phyloP scores from a whole-genome alignment of 2,888 invertebrate genomes.

The Orthonevra nobilis region DNA sequence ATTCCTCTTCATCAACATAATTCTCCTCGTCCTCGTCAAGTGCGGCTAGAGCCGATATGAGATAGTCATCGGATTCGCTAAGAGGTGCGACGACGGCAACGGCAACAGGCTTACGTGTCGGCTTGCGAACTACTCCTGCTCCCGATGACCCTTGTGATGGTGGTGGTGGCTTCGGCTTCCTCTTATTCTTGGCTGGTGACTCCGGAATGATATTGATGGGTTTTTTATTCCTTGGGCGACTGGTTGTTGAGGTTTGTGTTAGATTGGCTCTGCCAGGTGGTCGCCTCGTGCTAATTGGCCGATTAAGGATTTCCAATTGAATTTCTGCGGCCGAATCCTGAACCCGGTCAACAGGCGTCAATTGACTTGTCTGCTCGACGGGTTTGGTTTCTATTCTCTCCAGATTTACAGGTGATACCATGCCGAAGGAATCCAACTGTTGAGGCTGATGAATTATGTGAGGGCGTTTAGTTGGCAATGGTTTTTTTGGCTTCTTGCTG shows the following conservation, averaged over 20 bases:
- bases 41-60: conserved; percentile 42
- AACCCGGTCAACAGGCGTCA: conserved; percentile 18
- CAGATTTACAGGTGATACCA: background rate
- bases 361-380: conserved; percentile 17
- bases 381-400: conserved; percentile 19
- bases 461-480: conserved; percentile 20
- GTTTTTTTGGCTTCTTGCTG: conserved; percentile 7
- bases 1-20: background rate
- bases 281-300: conserved; percentile 46
- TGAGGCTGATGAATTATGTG: conserved; percentile 2
- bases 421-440: background rate
- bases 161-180: conserved; percentile 10
- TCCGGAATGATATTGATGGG: conserved; percentile 33
- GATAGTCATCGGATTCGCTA: conserved; percentile 39
- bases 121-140: conserved; percentile 13
- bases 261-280: conserved; percentile 14
- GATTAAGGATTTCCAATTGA: conserved; percentile 51
- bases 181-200: conserved; percentile 25
- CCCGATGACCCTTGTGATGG: conserved; percentile 16
- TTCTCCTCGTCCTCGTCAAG: conserved; percentile 15
- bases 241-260: conserved; percentile 37
- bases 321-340: conserved; percentile 27
- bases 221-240: conserved; percentile 33
- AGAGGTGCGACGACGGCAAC: background rate
- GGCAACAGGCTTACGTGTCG: conserved; percentile 1